Evolutionary conservation across 2,888 invertebrate genomes (phyloP), one percentile per base, ranked within the genome.

Genomic region (Lapara coniferarum): DNA sequence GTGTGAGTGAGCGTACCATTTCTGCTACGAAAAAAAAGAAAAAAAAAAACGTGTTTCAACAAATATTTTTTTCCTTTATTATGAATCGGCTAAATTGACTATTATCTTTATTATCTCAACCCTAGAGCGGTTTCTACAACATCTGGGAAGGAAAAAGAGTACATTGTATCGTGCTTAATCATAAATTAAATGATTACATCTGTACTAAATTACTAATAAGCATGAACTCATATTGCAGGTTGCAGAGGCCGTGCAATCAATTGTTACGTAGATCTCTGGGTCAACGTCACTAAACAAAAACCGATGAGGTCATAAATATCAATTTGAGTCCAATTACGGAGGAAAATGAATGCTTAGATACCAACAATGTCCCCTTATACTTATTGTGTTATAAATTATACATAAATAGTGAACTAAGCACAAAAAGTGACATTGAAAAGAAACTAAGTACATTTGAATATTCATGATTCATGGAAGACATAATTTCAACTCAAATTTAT

Each of bases 161-260:
- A 7, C 5, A 37, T 37, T 8, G 37, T 8, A 2, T 37, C 37
- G 5, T 37, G 37, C 37, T 6, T 37, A 2, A 6, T 37, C 37
- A 37, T 49, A 46, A 49, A 49, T 63, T 46, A 19, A 19, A 13
- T 12, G n/a, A 63, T 63, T 49, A 13, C 10, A 63, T 59, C 16
- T 46, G 16, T 19, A 63, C 63, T 19, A 5, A 49, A 55, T 55
- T 10, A 55, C 19, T 10, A 55, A 46, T 63, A 63, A 49, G 19
- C 49, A 13, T 16, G 12, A 63, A 19, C 19, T 63, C 46, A 5
- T 46, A 63, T 56, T 63, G 49, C 19, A 19, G 55, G 10, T 19
- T 69, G 66, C 70, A 68, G 68, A 71, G 69, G 74, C 71, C 71
- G 67, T 59, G 56, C 66, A 58, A 16, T 70, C 56, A 63, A 68